Evolutionary conservation across 2,888 invertebrate genomes (phyloP).

Genomic region (Apocheima hispidaria): DNA sequence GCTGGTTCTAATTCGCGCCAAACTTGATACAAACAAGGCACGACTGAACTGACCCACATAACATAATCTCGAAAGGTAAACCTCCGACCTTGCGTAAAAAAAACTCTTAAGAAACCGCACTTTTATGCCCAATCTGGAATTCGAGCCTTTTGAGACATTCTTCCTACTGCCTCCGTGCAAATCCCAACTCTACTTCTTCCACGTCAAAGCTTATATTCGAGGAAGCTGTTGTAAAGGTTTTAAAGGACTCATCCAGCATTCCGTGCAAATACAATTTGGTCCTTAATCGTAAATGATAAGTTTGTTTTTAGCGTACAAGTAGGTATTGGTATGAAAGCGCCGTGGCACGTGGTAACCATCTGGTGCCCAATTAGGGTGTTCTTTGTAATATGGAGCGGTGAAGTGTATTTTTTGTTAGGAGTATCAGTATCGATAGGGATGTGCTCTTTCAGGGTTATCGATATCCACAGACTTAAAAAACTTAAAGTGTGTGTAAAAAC

Average conservation of each 20-base stretch:
- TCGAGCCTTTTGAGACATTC: conserved; percentile 33
- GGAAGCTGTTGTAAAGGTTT: neutral
- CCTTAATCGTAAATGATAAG: conserved; percentile 12
- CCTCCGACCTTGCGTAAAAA: conserved; percentile 48
- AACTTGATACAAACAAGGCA: conserved; percentile 14
- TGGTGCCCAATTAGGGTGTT: conserved; percentile 65
- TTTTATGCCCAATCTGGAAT: conserved; percentile 38
- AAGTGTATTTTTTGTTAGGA: conserved; percentile 38
- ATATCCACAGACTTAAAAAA: conserved; percentile 21
- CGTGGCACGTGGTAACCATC: conserved; percentile 58
- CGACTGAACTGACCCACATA: conserved; percentile 46
- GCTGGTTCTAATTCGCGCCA: conserved; percentile 10
- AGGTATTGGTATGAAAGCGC: conserved; percentile 38
- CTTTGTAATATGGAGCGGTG: conserved; percentile 45
- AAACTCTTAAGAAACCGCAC: conserved; percentile 35
- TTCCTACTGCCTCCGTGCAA: conserved; percentile 6
- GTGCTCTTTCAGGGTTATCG: conserved; percentile 15
- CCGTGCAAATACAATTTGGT: conserved; percentile 9
- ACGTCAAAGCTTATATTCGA: neutral
- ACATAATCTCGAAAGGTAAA: conserved; percentile 39
- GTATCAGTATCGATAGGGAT: conserved; percentile 37
- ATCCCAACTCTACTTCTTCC: neutral
- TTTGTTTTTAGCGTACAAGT: conserved; percentile 13
- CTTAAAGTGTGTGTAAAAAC: too few relatives aligned
- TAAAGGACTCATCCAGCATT: neutral